Evolutionary conservation across 2,888 invertebrate species (phyloP), one percentile per base, ranked within the genome.

Genomic region (Hydrotaea cyrtoneurina): DNA sequence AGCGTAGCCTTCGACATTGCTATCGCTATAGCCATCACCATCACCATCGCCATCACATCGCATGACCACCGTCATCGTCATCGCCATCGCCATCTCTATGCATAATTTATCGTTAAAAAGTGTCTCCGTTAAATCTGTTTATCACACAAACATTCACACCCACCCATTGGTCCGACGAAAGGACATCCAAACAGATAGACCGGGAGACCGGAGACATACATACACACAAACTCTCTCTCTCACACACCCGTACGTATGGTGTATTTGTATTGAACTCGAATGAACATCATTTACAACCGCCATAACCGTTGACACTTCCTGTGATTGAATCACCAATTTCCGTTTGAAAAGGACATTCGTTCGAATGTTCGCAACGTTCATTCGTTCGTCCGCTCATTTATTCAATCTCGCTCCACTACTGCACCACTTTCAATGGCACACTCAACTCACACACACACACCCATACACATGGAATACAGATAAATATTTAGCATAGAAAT

Each of bases 241-340:
- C 69, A 46, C 19, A 46, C 69, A 46, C 69, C 46, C 64, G 3
- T 31, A 31, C 69, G 13, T n/a, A 11, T 23, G 10, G 59, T n/a
- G n/a, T 55, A 77, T 79, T 82, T 85, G 66, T 74, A 80, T 82
- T 82, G 79, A 82, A 80, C 79, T 79, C 82, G 82, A 76, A 78
- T 69, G 74, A 77, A 85, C 82, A 85, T 82, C 85, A 86, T 86
- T 86, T 82, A 85, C 83, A 80, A 86, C 86, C 86, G 86, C 86
- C 86, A 82, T 86, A 85, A 86, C 86, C 82, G 85, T 86, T 86
- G 86, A 86, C 86, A 86, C 86, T 86, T 86, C 86, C 86, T 86
- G 86, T 83, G 81, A 86, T 83, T 86, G 86, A 86, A 86, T 86
- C 86, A 82, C 86, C 86, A 86, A 86, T 86, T 86, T 86, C 86